These are phyloP conservation scores for Saturnia pavonia DNA, from an alignment of 2,888 invertebrate genomes.

Conservation along the genomic window DNA sequence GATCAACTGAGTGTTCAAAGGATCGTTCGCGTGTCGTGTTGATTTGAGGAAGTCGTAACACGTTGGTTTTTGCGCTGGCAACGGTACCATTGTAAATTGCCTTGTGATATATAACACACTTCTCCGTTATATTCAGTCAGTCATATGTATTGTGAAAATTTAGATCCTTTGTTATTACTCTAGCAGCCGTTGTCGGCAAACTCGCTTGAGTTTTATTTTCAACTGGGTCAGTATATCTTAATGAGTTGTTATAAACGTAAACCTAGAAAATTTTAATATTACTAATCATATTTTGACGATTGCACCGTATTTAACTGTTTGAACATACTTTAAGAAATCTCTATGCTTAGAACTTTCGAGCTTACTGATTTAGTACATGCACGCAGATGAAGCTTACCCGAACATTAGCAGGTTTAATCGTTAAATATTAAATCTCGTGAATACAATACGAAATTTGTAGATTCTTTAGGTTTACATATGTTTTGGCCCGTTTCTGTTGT, in stretches of 20 bases:
- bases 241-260: not conserved
- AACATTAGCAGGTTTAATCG: not conserved
- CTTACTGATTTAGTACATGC: not conserved
- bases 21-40: conserved; percentile 49
- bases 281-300: not conserved
- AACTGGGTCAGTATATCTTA: not conserved
- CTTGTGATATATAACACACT: not conserved
- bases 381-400: not conserved
- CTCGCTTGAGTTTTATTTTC: not conserved
- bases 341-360: not conserved
- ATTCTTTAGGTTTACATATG: not conserved
- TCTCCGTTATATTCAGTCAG: not conserved
- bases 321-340: not conserved
- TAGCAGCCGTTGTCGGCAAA: not conserved
- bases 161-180: not conserved
- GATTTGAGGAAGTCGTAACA: conserved; percentile 49
- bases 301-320: not conserved
- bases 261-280: not conserved
- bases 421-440: too few species aligned
- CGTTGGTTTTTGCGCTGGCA: conserved; percentile 23
- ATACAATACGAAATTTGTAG: not conserved
- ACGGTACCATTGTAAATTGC: not conserved
- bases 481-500: not conserved
- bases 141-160: not conserved
- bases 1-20: conserved; percentile 45